phyloP scores from a whole-genome alignment of 2,888 invertebrate genomes.

The Agrochola circellaris region DNA sequence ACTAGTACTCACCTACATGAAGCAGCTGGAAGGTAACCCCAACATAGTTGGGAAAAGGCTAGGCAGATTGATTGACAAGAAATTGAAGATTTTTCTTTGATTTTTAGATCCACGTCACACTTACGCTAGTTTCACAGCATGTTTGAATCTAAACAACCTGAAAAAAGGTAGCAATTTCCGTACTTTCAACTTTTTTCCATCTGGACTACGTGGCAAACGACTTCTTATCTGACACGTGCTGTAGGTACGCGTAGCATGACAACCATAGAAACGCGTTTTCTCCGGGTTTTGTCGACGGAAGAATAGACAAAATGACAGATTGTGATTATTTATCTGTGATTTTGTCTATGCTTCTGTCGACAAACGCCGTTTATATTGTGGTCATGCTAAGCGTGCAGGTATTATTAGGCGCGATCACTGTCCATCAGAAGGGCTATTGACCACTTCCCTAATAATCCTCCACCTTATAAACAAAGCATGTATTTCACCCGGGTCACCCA shows the following conservation, averaged over 20 bases:
- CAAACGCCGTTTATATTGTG: too few species aligned
- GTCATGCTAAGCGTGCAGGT: too few species aligned
- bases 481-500: slow-evolving; percentile 22
- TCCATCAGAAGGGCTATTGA: background rate
- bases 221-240: background rate
- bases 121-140: background rate
- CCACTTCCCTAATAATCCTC: background rate
- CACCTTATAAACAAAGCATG: background rate
- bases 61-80: background rate
- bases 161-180: background rate
- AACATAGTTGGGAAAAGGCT: too few species aligned
- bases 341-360: too few species aligned
- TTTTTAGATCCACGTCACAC: background rate
- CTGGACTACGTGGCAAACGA: background rate
- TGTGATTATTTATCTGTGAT: too few species aligned
- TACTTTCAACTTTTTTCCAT: background rate
- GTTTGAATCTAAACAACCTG: background rate
- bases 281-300: too few species aligned
- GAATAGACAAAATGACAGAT: too few species aligned
- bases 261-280: too few species aligned
- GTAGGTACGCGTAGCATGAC: too few species aligned
- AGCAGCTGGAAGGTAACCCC: too few species aligned
- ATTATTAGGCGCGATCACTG: background rate
- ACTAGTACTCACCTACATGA: too few species aligned
- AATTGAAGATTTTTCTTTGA: background rate